Conservation (phyloP, 1,140 invertebrate genomes). For the Drosophila saltans region DNA sequence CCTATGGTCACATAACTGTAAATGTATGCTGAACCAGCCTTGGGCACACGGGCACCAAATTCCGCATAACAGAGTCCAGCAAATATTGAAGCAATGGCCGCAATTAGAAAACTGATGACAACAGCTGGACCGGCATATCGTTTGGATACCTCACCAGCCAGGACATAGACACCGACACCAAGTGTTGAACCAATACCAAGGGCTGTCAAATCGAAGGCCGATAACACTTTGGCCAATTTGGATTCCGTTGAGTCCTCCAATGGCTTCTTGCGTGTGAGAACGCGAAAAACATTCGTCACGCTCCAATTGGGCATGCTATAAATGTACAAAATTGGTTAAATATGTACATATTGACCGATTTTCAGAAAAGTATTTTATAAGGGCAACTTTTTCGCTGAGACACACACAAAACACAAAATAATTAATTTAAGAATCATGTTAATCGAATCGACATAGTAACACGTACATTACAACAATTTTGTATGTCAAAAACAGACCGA, state of each 20-base stretch:
- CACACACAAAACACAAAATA: slow-evolving; percentile 23
- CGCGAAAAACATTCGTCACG: slow-evolving; percentile 65
- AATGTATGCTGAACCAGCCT: slow-evolving; percentile 93
- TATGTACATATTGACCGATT: slow-evolving; percentile 12
- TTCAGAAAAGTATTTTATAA: background rate
- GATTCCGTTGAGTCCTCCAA: slow-evolving; percentile 83
- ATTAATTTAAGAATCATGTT: slow-evolving; percentile 48
- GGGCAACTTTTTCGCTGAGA: slow-evolving; percentile 46
- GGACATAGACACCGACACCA: slow-evolving; percentile 96
- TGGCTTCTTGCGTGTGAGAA: slow-evolving; percentile 75
- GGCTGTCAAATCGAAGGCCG: slow-evolving; percentile 90
- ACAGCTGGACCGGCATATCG: slow-evolving; percentile 93
- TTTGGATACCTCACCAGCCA: slow-evolving; percentile 94
- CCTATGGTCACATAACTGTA: slow-evolving; percentile 95
- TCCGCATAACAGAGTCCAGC: slow-evolving; percentile 95
- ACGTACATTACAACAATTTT: slow-evolving; percentile 52
- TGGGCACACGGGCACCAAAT: slow-evolving; percentile 93
- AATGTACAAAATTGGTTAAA: slow-evolving; percentile 19
- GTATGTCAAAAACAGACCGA: slow-evolving; percentile 13
- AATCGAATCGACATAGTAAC: slow-evolving; percentile 71
- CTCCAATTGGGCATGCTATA: slow-evolving; percentile 74
- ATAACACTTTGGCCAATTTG: slow-evolving; percentile 90
- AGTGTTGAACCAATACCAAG: slow-evolving; percentile 94
- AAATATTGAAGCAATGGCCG: slow-evolving; percentile 93
- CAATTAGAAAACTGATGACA: slow-evolving; percentile 93